Evolutionary conservation across 2,888 invertebrate genomes (phyloP), one percentile per base, ranked within the genome.

Genomic region (Gymnoscelis rufifasciata): DNA sequence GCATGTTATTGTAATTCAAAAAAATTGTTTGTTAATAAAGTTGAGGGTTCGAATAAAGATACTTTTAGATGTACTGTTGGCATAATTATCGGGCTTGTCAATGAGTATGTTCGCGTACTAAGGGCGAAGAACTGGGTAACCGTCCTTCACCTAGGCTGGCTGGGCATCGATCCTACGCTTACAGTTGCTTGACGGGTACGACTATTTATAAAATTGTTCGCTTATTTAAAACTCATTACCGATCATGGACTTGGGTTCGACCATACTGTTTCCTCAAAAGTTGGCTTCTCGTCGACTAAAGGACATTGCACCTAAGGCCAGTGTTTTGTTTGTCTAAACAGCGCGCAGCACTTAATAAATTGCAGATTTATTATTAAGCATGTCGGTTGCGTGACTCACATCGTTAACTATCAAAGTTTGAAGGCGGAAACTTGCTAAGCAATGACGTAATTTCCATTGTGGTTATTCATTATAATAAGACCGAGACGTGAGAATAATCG

Each of bases 381-480:
- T 76, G 74, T 73, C 69, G 71, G 71, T 80, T 71, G 81, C 82
- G 81, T 87, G 87, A 87, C 82, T 87, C 84, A 87, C 63, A 68
- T 80, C 66, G 76, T 82, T 83, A 81, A 73, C 77, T 74, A 76
- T 72, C 74, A 73, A 87, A 83, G 72, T 77, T 78, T 72, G 68
- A 81, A 84, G 80, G 84, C 87, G 87, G 87, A 88, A 88, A 84
- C 80, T 74, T 63, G 78, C 76, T 75, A 71, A 71, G 74, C 67
- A 77, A 76, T 88, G 87, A 88, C 87, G 87, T 83, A 86, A 88
- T 83, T 73, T 76, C 79, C 76, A 83, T 87, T 83, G 83, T 87
- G 75, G 72, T 78, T 78, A 77, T 77, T 79, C 81, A 81, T 83
- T 83, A 79, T 74, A 80, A 77, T 65, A 71, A 80, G 78, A 80